These are phyloP conservation scores for Bursaphelenchus mucronatus DNA, from an alignment of 1,140 invertebrate species.

Conservation along the genomic window DNA sequence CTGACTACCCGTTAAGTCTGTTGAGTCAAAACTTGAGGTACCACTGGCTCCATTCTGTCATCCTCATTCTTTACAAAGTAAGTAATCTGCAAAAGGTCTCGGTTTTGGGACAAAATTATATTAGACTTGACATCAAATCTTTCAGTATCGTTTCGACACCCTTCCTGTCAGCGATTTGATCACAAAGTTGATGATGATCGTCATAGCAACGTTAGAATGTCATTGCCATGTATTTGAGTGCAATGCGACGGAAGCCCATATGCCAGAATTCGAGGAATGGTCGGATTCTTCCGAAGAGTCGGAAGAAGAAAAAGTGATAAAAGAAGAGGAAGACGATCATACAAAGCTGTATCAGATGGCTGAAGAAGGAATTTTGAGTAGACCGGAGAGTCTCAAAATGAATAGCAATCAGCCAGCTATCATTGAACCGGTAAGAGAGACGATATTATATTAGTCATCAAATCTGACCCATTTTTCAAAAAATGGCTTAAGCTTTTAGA, in stretches of 20 bases:
- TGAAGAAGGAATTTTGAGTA: constrained; percentile 18
- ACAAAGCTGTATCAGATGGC: constrained; percentile 5
- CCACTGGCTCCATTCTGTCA: constrained; percentile 83
- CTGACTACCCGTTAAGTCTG: constrained; percentile 78
- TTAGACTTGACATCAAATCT: constrained; percentile 23
- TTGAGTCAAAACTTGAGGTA: constrained; percentile 77
- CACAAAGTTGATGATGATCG: constrained; percentile 77
- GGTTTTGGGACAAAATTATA: constrained; percentile 21
- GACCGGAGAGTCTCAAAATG: constrained; percentile 34
- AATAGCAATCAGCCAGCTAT: constrained; percentile 23
- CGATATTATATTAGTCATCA: background rate
- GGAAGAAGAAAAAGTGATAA: constrained; percentile 30
- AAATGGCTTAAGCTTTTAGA: background rate
- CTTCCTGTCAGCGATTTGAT: constrained; percentile 75
- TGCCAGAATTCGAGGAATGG: constrained; percentile 20
- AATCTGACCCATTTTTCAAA: background rate
- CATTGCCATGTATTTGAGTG: constrained; percentile 71
- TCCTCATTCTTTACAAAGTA: constrained; percentile 95
- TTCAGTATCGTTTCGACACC: constrained; percentile 82
- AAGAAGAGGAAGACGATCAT: constrained; percentile 29
- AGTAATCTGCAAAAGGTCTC: constrained; percentile 16
- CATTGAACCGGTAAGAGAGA: constrained; percentile 16
- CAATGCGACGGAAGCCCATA: constrained; percentile 14
- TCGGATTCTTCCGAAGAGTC: constrained; percentile 34
- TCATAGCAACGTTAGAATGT: constrained; percentile 85